Percentiles rank a stretch among this genome's conserved stretches.
Conservation (phyloP, 2,113 vertebrate species). For the Gadus macrocephalus region DNA sequence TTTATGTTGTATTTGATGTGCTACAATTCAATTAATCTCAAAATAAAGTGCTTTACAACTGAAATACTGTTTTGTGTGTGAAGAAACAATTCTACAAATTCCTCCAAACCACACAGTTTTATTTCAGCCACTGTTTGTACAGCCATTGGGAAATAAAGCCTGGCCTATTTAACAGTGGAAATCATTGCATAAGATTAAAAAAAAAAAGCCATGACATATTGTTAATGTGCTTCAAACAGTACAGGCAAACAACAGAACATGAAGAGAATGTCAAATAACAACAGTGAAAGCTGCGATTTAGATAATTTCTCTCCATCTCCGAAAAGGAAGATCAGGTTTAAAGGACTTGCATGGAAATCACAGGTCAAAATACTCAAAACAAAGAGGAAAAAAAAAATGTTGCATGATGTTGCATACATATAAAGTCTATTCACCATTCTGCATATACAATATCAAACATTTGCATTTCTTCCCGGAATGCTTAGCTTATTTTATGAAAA, state of each 20-base stretch:
- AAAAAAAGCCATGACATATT: not conserved
- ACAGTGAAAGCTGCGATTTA: not conserved
- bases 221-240: constrained; percentile 6
- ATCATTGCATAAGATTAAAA: constrained; percentile 2
- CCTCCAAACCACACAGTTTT: constrained; percentile 32
- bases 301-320: not conserved
- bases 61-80: not conserved
- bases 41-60: constrained; percentile 37
- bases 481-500: not conserved
- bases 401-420: constrained; percentile 13
- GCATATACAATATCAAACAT: constrained; percentile 24
- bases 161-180: constrained; percentile 13
- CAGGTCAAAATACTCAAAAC: constrained; percentile 3
- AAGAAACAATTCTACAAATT: constrained; percentile 1
- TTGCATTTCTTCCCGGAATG: constrained; percentile 12
- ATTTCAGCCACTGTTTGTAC: constrained; percentile 23
- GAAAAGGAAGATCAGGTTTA: constrained; percentile 3
- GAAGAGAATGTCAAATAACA: constrained; percentile 27
- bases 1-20: constrained; percentile 40
- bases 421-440: constrained; percentile 5
- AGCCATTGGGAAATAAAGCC: constrained; percentile 19
- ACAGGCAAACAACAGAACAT: constrained; percentile 29
- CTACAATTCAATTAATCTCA: constrained; percentile 44
- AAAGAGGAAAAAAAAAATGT: constrained; percentile 18
- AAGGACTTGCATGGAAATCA: constrained; percentile 16